Percentiles rank a stretch among this genome's conserved stretches.
Conservation (phyloP, 2,888 invertebrate genomes). For the Cryptus viduatorius region DNA sequence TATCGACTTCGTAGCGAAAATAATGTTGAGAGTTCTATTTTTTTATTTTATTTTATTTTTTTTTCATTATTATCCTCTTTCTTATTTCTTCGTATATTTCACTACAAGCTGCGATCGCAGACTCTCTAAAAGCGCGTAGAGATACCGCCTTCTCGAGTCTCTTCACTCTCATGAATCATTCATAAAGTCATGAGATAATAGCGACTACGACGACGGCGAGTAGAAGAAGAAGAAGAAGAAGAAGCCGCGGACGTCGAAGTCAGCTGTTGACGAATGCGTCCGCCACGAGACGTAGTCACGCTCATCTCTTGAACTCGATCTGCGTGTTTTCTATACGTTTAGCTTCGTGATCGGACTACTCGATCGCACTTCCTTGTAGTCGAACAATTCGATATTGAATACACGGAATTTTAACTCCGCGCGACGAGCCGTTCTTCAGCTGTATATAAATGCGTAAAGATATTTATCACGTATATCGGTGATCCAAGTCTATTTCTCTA, state of each 20-base stretch:
- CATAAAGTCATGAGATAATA: slow-evolving; percentile 78
- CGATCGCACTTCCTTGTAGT: slow-evolving; percentile 19
- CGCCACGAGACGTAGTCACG: slow-evolving; percentile 59
- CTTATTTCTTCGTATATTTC: slow-evolving; percentile 18
- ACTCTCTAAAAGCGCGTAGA: slow-evolving; percentile 32
- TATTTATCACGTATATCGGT: background rate
- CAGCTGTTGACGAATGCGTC: slow-evolving; percentile 76
- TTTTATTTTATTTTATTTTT: background rate
- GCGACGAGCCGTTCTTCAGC: background rate
- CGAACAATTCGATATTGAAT: slow-evolving; percentile 16
- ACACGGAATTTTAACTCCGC: background rate
- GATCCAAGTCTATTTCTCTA: background rate
- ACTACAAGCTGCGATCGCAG: slow-evolving; percentile 8
- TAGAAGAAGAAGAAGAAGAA: background rate
- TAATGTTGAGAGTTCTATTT: background rate
- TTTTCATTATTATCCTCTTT: slow-evolving; percentile 4
- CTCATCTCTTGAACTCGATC: slow-evolving; percentile 5
- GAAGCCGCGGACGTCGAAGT: slow-evolving; percentile 68
- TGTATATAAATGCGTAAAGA: background rate
- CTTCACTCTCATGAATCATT: slow-evolving; percentile 77
- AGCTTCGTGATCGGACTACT: background rate
- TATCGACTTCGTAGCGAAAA: slow-evolving; percentile 14
- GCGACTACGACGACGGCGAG: slow-evolving; percentile 67
- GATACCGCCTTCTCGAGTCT: slow-evolving; percentile 36
- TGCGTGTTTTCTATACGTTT: slow-evolving; percentile 4